Conservation (phyloP, 2,113 vertebrate genomes). For the Oncorhynchus keta region DNA sequence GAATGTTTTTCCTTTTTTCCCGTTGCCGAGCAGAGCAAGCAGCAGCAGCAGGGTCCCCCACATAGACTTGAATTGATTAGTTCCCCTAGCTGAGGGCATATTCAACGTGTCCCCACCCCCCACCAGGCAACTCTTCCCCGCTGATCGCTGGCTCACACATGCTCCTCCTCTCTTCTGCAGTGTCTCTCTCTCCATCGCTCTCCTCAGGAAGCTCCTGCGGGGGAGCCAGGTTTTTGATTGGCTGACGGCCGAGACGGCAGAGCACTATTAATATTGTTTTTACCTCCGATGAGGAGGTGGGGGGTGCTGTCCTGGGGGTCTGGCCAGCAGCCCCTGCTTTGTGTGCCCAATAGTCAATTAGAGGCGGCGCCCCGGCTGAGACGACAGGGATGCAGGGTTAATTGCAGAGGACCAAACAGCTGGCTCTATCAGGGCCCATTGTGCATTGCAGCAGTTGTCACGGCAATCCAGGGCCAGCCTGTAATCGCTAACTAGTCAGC, state of each 20-base stretch:
- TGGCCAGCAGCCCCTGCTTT: slow-evolving; percentile 73
- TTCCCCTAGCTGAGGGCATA: slow-evolving; percentile 69
- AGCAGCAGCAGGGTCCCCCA: slow-evolving; percentile 71
- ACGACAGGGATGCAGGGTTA: slow-evolving; percentile 77
- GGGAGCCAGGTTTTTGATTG: slow-evolving; percentile 64
- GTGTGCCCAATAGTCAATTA: slow-evolving; percentile 76
- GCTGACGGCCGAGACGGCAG: slow-evolving; percentile 73
- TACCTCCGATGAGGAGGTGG: slow-evolving; percentile 56
- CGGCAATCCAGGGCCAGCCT: slow-evolving; percentile 72
- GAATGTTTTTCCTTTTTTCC: slow-evolving; percentile 55
- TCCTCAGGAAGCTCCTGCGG: slow-evolving; percentile 69
- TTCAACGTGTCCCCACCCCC: slow-evolving; percentile 66
- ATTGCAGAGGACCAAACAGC: slow-evolving; percentile 81
- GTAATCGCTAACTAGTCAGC: slow-evolving; percentile 82
- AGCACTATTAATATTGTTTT: slow-evolving; percentile 76
- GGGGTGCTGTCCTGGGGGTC: slow-evolving; percentile 70
- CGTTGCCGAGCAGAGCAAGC: slow-evolving; percentile 59
- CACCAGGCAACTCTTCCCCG: slow-evolving; percentile 54
- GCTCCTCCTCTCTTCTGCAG: background rate
- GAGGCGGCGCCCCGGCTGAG: slow-evolving; percentile 70
- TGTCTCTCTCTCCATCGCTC: slow-evolving; percentile 16
- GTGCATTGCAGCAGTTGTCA: slow-evolving; percentile 77
- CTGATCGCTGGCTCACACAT: slow-evolving; percentile 57
- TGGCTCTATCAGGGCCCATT: slow-evolving; percentile 76
- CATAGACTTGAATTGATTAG: slow-evolving; percentile 74